Evolutionary conservation across 2,888 invertebrate genomes (phyloP).

Genomic region (Hedya salicella): DNA sequence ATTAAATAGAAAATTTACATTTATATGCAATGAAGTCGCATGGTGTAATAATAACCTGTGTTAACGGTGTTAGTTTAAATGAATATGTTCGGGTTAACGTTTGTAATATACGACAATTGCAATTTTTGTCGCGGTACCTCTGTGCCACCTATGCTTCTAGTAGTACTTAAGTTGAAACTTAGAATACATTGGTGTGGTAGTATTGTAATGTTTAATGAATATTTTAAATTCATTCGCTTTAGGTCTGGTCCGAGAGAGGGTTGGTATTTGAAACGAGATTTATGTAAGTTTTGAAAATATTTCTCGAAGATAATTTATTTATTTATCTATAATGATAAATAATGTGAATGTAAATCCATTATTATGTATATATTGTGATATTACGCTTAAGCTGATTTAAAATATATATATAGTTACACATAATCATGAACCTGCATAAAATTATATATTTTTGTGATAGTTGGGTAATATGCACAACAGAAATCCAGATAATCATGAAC

Average conservation of each 20-base stretch:
- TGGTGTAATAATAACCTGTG: too few species aligned
- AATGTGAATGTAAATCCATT: background rate
- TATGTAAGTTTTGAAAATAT: too few species aligned
- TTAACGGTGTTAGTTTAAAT: too few species aligned
- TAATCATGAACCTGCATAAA: too few species aligned
- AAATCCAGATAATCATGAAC: too few species aligned
- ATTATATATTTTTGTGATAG: too few species aligned
- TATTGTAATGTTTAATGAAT: background rate
- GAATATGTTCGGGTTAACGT: background rate
- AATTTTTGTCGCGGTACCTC: background rate
- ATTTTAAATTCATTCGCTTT: background rate
- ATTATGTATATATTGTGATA: conserved; percentile 38
- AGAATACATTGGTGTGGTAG: conserved; percentile 18
- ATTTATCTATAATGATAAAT: background rate
- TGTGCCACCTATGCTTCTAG: background rate
- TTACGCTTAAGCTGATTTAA: conserved; percentile 28
- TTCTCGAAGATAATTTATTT: background rate
- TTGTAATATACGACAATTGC: background rate
- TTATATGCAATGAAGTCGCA: too few species aligned
- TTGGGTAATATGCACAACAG: too few species aligned
- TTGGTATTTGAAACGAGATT: background rate
- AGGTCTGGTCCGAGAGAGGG: conserved; percentile 1
- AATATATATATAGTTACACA: background rate
- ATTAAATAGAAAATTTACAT: too few species aligned
- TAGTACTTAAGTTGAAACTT: conserved; percentile 26